A percentile compares a stretch with the other conserved stretches of the same genome.
Conservation (phyloP, 2,797 vertebrate genomes). For the Bradypodion pumilum region DNA sequence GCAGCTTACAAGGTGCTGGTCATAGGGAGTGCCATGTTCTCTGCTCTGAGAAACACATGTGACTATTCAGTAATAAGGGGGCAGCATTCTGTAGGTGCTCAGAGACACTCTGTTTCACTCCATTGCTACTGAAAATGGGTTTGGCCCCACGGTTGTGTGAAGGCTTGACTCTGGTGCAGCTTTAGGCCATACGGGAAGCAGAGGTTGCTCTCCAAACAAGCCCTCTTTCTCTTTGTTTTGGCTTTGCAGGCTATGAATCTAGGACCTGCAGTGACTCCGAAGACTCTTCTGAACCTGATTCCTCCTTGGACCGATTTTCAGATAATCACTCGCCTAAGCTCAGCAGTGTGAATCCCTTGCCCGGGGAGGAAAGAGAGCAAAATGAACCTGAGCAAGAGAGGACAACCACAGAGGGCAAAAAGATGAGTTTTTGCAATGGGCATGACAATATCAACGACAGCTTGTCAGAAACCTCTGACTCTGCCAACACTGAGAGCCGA, state of each 20-base stretch:
- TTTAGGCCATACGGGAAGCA: neutral
- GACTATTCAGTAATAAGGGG: neutral
- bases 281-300: constrained; percentile 86
- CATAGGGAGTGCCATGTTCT: neutral
- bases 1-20: no score
- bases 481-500: constrained; percentile 78
- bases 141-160: no score
- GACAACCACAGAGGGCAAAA: constrained; percentile 21
- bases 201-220: neutral
- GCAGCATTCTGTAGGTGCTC: neutral
- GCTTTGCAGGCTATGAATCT: constrained; percentile 89
- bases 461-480: constrained; percentile 88
- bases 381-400: constrained; percentile 50
- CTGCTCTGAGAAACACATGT: neutral
- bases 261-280: constrained; percentile 92
- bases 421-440: neutral
- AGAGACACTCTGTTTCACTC: neutral
- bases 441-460: constrained; percentile 68
- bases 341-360: constrained; percentile 46
- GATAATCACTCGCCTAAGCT: constrained; percentile 46
- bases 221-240: constrained; percentile 12
- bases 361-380: constrained; percentile 48
- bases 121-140: neutral
- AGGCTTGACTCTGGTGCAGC: neutral
- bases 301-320: constrained; percentile 73